A percentile compares a stretch with the other conserved stretches of the same genome.
Evolutionary conservation across 2,888 invertebrate species (phyloP).

Genomic region (Tineola bisselliella): DNA sequence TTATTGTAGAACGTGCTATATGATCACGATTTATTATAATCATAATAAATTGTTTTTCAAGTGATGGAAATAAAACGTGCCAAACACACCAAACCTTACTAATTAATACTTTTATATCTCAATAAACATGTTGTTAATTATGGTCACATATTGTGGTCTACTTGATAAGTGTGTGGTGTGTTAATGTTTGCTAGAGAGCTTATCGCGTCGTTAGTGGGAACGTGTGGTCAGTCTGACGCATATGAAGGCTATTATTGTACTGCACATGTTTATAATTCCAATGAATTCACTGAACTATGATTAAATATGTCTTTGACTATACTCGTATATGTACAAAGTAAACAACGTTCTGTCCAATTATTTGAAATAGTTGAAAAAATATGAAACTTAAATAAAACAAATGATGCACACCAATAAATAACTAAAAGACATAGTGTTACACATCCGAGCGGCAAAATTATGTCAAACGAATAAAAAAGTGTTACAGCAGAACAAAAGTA

Average conservation of each 20-base stretch:
- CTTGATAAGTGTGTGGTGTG: neutral
- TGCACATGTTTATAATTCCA: neutral
- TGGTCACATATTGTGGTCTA: neutral
- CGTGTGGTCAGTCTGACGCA: conserved; percentile 3
- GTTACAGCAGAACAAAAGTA: conserved; percentile 59
- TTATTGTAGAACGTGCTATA: neutral
- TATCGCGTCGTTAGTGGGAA: conserved; percentile 4
- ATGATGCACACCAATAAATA: conserved; percentile 7
- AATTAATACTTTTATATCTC: neutral
- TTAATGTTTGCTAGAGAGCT: conserved; percentile 2
- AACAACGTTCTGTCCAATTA: neutral
- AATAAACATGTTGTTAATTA: neutral
- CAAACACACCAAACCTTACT: too few relatives aligned
- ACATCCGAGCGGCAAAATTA: conserved; percentile 42
- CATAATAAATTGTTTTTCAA: too few relatives aligned
- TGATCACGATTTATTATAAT: too few relatives aligned
- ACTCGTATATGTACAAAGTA: neutral
- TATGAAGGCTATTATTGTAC: conserved; percentile 3
- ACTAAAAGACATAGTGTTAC: conserved; percentile 21
- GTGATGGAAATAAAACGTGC: too few relatives aligned
- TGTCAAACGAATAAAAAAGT: conserved; percentile 53
- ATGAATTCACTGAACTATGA: neutral
- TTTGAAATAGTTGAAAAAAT: neutral
- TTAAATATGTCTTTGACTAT: neutral
- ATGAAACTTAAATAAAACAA: neutral